Conservation (phyloP, 1,140 invertebrate genomes). For the Halesus radiatus region DNA sequence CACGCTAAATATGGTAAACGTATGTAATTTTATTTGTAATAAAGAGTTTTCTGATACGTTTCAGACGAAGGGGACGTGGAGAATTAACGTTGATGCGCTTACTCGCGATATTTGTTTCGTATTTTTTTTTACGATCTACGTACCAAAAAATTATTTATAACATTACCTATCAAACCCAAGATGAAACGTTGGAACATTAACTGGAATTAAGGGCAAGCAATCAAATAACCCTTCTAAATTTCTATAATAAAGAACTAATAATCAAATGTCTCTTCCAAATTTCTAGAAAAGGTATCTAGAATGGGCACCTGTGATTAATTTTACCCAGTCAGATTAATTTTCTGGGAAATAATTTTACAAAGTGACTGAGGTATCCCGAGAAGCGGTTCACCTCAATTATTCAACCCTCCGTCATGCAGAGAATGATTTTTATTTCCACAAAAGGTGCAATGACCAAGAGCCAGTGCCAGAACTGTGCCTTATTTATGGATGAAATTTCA, state of each 20-base stretch:
- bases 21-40: too few relatives aligned
- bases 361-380: not conserved
- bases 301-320: not conserved
- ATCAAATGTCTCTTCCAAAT: not conserved
- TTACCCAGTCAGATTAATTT: not conserved
- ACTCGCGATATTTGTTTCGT: too few relatives aligned
- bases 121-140: too few relatives aligned
- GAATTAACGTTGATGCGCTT: too few relatives aligned
- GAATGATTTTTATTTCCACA: slow-evolving; percentile 19
- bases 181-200: too few relatives aligned
- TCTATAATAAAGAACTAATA: not conserved
- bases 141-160: too few relatives aligned
- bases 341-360: not conserved
- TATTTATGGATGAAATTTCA: slow-evolving; percentile 18
- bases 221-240: not conserved
- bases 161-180: too few relatives aligned
- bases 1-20: too few relatives aligned
- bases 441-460: not conserved
- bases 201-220: too few relatives aligned
- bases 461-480: not conserved
- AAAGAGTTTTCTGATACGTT: too few relatives aligned
- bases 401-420: not conserved
- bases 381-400: slow-evolving; percentile 20
- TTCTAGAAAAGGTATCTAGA: not conserved
- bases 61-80: too few relatives aligned